Percentiles rank a stretch among this genome's conserved stretches.
These are phyloP conservation scores for Homarus americanus DNA, from an alignment of 1,140 invertebrate genomes.

Conservation along the genomic window DNA sequence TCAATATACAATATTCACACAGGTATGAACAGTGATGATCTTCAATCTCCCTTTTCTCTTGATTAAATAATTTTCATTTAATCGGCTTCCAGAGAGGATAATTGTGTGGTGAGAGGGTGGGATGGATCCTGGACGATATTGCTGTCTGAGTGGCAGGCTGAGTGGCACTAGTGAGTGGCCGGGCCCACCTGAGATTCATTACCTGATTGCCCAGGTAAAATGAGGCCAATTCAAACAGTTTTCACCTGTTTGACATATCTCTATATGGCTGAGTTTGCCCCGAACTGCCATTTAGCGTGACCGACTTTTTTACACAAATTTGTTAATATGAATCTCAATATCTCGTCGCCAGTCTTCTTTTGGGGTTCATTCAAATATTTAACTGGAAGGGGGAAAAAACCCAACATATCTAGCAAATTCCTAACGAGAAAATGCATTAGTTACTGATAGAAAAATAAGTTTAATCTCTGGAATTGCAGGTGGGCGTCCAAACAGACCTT, in stretches of 20 bases:
- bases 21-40: too few species aligned
- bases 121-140: conserved; percentile 7
- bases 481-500: neutral
- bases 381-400: neutral
- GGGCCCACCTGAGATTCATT: conserved; percentile 31
- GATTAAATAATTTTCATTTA: conserved; percentile 10
- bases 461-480: conserved; percentile 1
- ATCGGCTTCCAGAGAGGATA: neutral
- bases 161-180: conserved; percentile 21
- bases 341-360: neutral
- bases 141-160: conserved; percentile 6
- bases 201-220: conserved; percentile 28
- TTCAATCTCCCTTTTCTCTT: neutral
- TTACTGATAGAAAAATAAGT: neutral
- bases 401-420: neutral
- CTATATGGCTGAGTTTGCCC: neutral
- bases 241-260: neutral
- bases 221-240: neutral
- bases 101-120: neutral
- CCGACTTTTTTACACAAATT: neutral
- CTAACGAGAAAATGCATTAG: neutral
- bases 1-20: neutral
- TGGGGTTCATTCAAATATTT: conserved; percentile 8
- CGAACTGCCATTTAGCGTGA: neutral
- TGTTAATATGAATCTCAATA: neutral